Evolutionary conservation across 1,140 invertebrate species (phyloP).

Genomic region (Planococcus citri): DNA sequence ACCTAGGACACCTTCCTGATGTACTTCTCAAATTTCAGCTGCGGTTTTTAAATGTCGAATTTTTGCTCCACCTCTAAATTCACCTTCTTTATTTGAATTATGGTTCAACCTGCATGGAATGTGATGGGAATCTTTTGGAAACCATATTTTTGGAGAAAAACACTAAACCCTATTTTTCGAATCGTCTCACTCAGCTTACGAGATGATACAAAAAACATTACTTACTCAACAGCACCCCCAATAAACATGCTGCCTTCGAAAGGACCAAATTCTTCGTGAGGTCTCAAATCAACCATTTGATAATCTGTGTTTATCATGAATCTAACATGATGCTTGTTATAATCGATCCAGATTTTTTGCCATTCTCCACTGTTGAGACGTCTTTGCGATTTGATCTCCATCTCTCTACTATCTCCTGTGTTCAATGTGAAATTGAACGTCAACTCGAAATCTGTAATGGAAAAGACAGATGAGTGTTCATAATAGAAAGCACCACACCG

Average conservation of each 20-base stretch:
- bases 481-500: too few species aligned
- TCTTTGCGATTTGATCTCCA: conserved; percentile 64
- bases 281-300: conserved; percentile 68
- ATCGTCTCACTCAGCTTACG: too few species aligned
- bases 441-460: conserved; percentile 54
- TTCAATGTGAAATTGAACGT: conserved; percentile 84
- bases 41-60: too few species aligned
- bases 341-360: conserved; percentile 91
- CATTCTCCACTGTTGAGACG: conserved; percentile 81
- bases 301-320: conserved; percentile 84
- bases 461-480: background rate
- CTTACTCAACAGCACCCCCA: conserved; percentile 76
- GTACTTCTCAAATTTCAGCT: too few species aligned
- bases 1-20: too few species aligned
- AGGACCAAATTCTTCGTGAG: conserved; percentile 77
- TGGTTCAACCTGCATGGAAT: too few species aligned
- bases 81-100: too few species aligned
- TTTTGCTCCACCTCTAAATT: too few species aligned
- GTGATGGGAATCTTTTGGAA: too few species aligned
- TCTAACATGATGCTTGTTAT: conserved; percentile 83
- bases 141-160: too few species aligned
- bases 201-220: conserved; percentile 23
- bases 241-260: conserved; percentile 89
- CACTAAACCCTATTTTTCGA: too few species aligned
- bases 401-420: conserved; percentile 59